Evolutionary conservation across 2,797 vertebrate genomes (phyloP), one percentile per base, ranked within the genome.

Genomic region (Mionectes olivaceus): DNA sequence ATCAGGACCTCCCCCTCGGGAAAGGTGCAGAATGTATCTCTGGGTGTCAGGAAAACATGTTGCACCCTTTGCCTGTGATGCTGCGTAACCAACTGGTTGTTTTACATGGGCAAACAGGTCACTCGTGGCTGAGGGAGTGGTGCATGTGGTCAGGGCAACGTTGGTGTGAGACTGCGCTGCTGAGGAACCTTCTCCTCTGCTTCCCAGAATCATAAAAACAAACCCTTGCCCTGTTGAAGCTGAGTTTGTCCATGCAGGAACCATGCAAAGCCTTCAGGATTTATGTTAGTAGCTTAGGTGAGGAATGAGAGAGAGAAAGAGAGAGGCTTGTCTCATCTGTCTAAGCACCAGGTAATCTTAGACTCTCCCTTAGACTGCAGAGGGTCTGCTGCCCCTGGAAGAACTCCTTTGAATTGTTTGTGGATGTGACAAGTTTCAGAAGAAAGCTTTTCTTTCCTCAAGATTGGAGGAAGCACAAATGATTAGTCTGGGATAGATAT

Each of bases 61-160:
- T 50, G 13, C 71, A 41, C 22, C 25, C 39, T 78, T 78, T 69
- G 25, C 56, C 39, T 9, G 5, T 17, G 39, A 28, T 61, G 71
- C 43, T 65, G 41, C 0, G 0, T 74, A 53, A 56, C 53, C 37
- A 56, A 2, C 2, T 1, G 9, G 17, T 56, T 19, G 32, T 56
- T 71, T 33, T 70, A 37, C 0, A 0, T 55, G 61, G 23, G 28
- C 17, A 56, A 56, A 52, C 23, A 56, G 61, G 27, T 33, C 4
- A 1, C 22, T 47, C 1, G 0, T 53, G 76, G 25, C 43, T 70
- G 63, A 63, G 37, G 2, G 2, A 24, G 37, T 65, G 28, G 5
- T 10, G 24, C 32, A 19, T 22, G 61, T 18, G 19, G 30, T 52
- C 47, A 60, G 64, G 55, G 33, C n/a, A 47, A 24, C 0, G 0